These are phyloP conservation scores for Meteorus sp. DNA, from an alignment of 1,140 invertebrate genomes.

Conservation along the genomic window DNA sequence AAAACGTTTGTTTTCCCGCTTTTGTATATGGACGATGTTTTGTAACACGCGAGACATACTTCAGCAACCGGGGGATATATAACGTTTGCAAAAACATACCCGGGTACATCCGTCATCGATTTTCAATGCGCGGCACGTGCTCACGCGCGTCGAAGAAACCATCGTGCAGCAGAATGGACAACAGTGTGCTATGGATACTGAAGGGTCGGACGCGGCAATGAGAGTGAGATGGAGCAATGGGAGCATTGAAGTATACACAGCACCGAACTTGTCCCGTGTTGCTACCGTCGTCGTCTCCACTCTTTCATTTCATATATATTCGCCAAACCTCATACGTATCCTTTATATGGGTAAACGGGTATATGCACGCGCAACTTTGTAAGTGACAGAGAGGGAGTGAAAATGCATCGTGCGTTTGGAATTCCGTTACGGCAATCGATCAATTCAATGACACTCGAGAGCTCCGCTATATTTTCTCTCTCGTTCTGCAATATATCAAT, in stretches of 20 bases:
- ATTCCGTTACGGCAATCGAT: constrained; percentile 18
- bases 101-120: constrained; percentile 28
- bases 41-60: constrained; percentile 1
- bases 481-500: background rate
- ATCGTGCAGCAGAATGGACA: background rate
- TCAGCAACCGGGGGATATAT: background rate
- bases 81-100: constrained; percentile 15
- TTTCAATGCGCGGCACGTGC: constrained; percentile 27
- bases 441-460: constrained; percentile 8
- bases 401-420: background rate
- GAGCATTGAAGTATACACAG: background rate
- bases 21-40: constrained; percentile 10
- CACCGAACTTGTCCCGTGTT: background rate
- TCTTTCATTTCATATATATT: no score
- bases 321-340: no score
- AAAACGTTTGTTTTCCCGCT: constrained; percentile 5
- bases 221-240: background rate
- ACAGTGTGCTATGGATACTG: background rate
- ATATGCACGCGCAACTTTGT: no score
- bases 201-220: background rate
- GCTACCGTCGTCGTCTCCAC: background rate
- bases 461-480: background rate
- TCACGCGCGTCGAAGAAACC: constrained; percentile 1
- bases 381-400: background rate
- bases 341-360: no score